A percentile compares a stretch with the other conserved stretches of the same genome.
phyloP scores from a whole-genome alignment of 2,888 invertebrate genomes.

The Orthonevra nobilis region DNA sequence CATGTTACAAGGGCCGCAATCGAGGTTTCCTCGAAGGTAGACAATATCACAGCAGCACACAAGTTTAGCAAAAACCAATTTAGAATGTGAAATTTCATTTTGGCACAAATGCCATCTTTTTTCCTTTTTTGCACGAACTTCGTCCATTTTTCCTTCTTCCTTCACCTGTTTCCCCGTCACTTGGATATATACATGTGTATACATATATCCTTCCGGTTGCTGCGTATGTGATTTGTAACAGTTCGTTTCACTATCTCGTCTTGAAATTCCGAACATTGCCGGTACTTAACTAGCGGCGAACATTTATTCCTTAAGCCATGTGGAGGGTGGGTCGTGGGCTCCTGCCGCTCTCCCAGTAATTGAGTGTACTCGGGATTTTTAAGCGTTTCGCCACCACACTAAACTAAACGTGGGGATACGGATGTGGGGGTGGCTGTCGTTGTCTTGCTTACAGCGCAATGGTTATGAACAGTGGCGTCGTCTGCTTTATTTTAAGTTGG shows the following conservation, averaged over 20 bases:
- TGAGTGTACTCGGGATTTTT: not conserved
- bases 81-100: constrained; percentile 34
- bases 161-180: no score
- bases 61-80: constrained; percentile 33
- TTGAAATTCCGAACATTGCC: constrained; percentile 30
- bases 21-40: not conserved
- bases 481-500: no score
- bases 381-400: not conserved
- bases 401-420: not conserved
- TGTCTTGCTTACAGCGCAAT: no score
- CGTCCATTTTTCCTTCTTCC: no score
- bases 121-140: no score
- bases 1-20: constrained; percentile 19
- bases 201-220: not conserved
- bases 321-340: constrained; percentile 1
- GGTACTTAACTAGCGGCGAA: constrained; percentile 40
- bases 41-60: constrained; percentile 36
- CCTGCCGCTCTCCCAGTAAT: constrained; percentile 10
- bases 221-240: constrained; percentile 34
- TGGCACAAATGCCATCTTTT: constrained; percentile 2
- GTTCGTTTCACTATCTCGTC: constrained; percentile 46
- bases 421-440: no score
- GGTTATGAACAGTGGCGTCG: not conserved
- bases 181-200: not conserved
- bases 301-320: constrained; percentile 10